These are phyloP conservation scores for Theodoxus fluviatilis DNA, from an alignment of 2,888 invertebrate species.

Conservation along the genomic window DNA sequence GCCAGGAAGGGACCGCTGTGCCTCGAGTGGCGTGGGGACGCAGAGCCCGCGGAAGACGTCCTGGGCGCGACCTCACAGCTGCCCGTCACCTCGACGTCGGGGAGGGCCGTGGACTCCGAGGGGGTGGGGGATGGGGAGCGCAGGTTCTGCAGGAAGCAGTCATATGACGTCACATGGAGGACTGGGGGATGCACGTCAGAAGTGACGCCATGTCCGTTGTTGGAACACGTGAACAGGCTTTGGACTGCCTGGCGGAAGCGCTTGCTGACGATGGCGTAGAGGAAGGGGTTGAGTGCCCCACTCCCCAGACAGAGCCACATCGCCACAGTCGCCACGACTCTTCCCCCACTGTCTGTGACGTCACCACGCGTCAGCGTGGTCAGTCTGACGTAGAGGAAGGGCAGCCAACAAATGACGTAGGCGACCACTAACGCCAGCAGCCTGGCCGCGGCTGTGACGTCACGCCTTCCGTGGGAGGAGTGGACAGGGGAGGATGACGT, in stretches of 20 bases:
- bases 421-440: slow-evolving; percentile 31
- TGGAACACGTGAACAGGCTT: slow-evolving; percentile 16
- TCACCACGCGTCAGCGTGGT: neutral
- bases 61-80: neutral
- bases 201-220: neutral
- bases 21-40: neutral
- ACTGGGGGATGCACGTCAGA: neutral
- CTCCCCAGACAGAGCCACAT: slow-evolving; percentile 30
- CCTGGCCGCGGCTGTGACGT: slow-evolving; percentile 31
- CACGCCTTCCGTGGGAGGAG: slow-evolving; percentile 25
- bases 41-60: neutral
- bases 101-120: too few relatives aligned
- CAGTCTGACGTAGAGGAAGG: slow-evolving; percentile 27
- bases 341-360: neutral
- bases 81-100: neutral
- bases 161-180: slow-evolving; percentile 25
- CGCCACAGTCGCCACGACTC: slow-evolving; percentile 24
- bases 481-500: slow-evolving; percentile 13
- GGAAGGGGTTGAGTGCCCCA: slow-evolving; percentile 35
- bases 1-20: too few relatives aligned
- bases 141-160: slow-evolving; percentile 27
- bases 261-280: slow-evolving; percentile 38
- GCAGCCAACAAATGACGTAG: slow-evolving; percentile 33
- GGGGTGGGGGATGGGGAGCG: slow-evolving; percentile 20
- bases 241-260: slow-evolving; percentile 32